These are phyloP conservation scores for Epizoanthus fatuus DNA, from an alignment of 92 coral and sea anemone genomes.

Conservation along the genomic window DNA sequence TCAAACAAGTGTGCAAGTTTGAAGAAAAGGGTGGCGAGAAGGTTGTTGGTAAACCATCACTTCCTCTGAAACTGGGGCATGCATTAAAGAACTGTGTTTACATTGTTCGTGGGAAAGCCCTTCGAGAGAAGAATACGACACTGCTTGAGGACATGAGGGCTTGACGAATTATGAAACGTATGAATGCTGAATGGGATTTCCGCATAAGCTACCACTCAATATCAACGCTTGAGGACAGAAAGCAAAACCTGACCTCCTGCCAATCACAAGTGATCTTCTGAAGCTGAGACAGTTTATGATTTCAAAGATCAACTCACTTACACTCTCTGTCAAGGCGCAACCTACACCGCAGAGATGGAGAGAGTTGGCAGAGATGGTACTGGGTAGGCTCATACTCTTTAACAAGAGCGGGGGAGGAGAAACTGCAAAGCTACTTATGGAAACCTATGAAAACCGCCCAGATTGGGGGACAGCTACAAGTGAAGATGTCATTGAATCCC, in stretches of 20 bases:
- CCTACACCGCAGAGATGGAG: constrained; percentile 25
- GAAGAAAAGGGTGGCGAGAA: constrained; percentile 6
- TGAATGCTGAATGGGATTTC: constrained; percentile 59
- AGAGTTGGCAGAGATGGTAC: constrained; percentile 36
- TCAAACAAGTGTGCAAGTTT: too few relatives aligned
- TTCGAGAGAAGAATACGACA: constrained; percentile 45
- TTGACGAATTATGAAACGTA: constrained; percentile 47
- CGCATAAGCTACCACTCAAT: constrained; percentile 48
- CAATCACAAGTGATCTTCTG: constrained; percentile 46
- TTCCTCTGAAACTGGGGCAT: constrained; percentile 39
- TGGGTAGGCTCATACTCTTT: constrained; percentile 51
- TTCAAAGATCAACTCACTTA: constrained; percentile 38
- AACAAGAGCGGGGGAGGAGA: constrained; percentile 59
- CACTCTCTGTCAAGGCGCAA: constrained; percentile 8
- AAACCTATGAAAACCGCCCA: constrained; percentile 43
- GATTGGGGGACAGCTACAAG: constrained; percentile 49
- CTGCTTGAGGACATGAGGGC: constrained; percentile 36
- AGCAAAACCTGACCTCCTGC: constrained; percentile 40
- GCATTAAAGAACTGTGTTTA: constrained; percentile 44
- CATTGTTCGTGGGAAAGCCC: constrained; percentile 55
- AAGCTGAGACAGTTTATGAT: constrained; percentile 44
- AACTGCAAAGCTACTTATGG: constrained; percentile 36
- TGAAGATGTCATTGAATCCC: constrained; percentile 46
- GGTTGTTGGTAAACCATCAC: constrained; percentile 42
- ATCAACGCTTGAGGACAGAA: constrained; percentile 43